These are phyloP conservation scores for Drosophila repletoides DNA, from an alignment of 1,140 invertebrate genomes.

Conservation along the genomic window DNA sequence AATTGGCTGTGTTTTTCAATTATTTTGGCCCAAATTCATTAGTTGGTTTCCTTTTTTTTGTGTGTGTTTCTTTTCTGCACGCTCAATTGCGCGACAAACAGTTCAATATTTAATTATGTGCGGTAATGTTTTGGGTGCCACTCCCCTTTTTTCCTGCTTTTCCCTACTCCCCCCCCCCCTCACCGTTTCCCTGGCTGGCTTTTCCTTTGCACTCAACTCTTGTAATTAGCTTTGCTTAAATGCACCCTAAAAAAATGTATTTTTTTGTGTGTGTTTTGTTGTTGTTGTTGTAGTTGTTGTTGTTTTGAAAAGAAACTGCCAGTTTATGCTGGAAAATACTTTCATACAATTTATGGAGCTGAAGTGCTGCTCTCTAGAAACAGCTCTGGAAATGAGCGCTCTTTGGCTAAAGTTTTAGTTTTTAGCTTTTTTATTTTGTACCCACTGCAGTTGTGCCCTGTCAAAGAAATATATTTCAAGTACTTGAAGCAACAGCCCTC, in stretches of 20 bases:
- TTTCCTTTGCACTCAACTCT: too few species aligned
- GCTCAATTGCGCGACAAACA: slow-evolving; percentile 20
- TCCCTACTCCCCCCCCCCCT: not conserved
- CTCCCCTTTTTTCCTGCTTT: too few species aligned
- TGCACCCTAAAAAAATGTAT: slow-evolving; percentile 3
- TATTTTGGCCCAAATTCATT: slow-evolving; percentile 36
- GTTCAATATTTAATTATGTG: slow-evolving; percentile 34
- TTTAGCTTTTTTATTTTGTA: too few species aligned
- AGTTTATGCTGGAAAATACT: too few species aligned
- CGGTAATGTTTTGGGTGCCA: too few species aligned
- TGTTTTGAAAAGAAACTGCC: too few species aligned
- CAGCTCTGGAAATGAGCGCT: slow-evolving; percentile 4
- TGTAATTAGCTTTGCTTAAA: slow-evolving; percentile 16
- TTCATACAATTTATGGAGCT: slow-evolving; percentile 6
- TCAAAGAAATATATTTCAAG: not conserved
- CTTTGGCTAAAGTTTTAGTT: too few species aligned
- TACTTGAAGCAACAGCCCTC: slow-evolving; percentile 22
- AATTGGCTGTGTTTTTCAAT: slow-evolving; percentile 44
- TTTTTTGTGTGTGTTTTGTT: too few species aligned
- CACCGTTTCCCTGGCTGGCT: not conserved
- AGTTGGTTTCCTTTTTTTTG: slow-evolving; percentile 18
- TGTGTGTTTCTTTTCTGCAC: slow-evolving; percentile 3
- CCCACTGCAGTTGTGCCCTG: too few species aligned
- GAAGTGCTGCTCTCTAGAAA: slow-evolving; percentile 1
- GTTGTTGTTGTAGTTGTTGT: too few species aligned